These are phyloP conservation scores for Upupa epops DNA, from an alignment of 2,113 vertebrate genomes.

Conservation along the genomic window DNA sequence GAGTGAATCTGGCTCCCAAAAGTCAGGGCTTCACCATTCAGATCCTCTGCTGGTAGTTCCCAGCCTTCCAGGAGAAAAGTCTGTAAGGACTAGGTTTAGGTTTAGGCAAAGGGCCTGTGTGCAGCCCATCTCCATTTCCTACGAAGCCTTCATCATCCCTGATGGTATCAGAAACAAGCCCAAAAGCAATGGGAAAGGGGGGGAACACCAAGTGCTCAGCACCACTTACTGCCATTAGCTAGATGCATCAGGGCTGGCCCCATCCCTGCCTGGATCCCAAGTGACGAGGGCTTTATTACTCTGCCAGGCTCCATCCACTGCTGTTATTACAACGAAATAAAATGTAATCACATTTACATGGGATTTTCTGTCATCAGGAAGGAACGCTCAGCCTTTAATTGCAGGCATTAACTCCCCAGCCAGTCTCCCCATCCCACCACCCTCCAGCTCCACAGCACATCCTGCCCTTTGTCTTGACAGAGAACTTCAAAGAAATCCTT, in stretches of 20 bases:
- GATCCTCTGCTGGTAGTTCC: neutral
- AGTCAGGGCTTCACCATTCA: neutral
- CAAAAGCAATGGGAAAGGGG: neutral
- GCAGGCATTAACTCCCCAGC: neutral
- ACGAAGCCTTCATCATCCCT: neutral
- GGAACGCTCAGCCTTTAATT: neutral
- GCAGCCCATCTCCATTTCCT: neutral
- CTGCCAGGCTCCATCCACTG: slow-evolving; percentile 2
- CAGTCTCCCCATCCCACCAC: neutral
- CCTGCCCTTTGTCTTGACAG: slow-evolving; percentile 51
- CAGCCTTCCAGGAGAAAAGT: neutral
- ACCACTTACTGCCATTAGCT: neutral
- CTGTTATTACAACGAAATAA: neutral
- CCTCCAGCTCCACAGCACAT: neutral
- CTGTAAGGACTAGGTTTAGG: accelerated
- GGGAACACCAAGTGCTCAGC: neutral
- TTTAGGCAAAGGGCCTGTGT: neutral
- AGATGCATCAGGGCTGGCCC: neutral
- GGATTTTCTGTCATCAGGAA: neutral
- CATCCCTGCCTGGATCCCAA: neutral
- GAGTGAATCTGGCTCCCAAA: neutral
- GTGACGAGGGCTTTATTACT: neutral
- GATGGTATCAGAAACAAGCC: neutral
- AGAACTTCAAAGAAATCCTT: slow-evolving; percentile 44
- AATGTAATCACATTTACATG: slow-evolving; percentile 16